Evolutionary conservation across 2,113 vertebrate species (phyloP), one percentile per base, ranked within the genome.

Genomic region (Melanerpes aurifrons): DNA sequence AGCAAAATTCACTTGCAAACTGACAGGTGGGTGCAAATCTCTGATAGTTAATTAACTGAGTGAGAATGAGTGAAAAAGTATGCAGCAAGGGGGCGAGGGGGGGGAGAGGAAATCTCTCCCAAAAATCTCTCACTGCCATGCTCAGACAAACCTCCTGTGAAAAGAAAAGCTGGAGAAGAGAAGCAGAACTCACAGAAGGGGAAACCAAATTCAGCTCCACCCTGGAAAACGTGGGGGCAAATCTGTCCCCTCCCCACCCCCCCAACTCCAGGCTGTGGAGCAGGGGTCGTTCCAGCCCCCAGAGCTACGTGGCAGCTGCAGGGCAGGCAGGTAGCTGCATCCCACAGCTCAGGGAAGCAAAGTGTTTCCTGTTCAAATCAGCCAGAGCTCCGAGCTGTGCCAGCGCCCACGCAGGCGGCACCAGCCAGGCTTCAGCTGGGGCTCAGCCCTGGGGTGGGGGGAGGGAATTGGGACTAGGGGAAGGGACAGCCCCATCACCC

Each of bases 401-500:
- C 75, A 90, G 63, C 9, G 3, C 37, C 80, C 53, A 66, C 8
- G 3, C 64, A 76, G 31, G 56, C 3, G 1, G 59, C 50, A 76
- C 31, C 50, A 73, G 48, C 53, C 54, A 72, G 47, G 45, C 50
- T 59, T 3, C 0, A 64, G 45, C 0, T 26, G 9, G 9, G 13
- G 20, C 56, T 82, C 58, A 53, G 17, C 14, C 12, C 21, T 0
- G 1, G 3, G 43, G 15, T 6, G 13, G 13, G 8, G 12, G 17
- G 13, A 13, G 8, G 13, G 17, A 3, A 66, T 0, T 0, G 0
- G 17, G n/a, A 54, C 4, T 1, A 0, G 24, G 25, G 13, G 19
- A 64, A 59, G 14, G 16, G 57, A 25, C 20, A 64, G 84, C 26
- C 17, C 2, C 7, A 71, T 48, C 1, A 1, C 21, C 32, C 21